Evolutionary conservation across 2,888 invertebrate genomes (phyloP).

Genomic region (Agrotis puta): DNA sequence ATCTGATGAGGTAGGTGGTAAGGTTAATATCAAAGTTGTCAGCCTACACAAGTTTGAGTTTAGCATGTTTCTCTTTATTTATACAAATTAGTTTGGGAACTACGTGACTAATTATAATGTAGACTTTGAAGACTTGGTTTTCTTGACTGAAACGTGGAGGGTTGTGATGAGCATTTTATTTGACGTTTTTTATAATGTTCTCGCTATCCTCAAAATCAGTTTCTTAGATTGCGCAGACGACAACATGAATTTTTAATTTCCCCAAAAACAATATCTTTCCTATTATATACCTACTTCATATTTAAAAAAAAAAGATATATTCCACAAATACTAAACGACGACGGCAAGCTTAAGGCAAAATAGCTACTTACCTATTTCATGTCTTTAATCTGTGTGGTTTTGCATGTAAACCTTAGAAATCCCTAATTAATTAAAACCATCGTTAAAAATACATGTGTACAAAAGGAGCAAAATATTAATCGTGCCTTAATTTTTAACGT

Average conservation of each 20-base stretch:
- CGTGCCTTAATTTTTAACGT: conserved; percentile 46
- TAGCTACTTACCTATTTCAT: no score
- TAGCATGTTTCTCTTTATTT: conserved; percentile 55
- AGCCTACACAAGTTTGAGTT: conserved; percentile 50
- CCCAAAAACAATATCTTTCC: no score
- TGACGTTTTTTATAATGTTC: background rate
- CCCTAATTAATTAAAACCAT: conserved; percentile 28
- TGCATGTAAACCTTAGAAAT: conserved; percentile 5
- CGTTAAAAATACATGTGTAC: conserved; percentile 30
- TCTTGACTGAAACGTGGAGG: background rate
- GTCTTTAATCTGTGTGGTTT: no score
- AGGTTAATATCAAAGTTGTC: conserved; percentile 64
- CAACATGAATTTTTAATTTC: no score
- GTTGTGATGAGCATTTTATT: background rate
- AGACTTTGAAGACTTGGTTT: conserved; percentile 38
- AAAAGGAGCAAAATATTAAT: conserved; percentile 44
- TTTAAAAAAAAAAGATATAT: no score
- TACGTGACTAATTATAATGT: conserved; percentile 57
- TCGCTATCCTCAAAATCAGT: no score
- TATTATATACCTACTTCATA: no score
- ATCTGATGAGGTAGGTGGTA: conserved; percentile 57
- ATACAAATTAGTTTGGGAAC: conserved; percentile 60
- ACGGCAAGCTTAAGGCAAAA: no score
- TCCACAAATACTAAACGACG: no score
- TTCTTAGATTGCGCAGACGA: no score